phyloP scores from a whole-genome alignment of 30 jellyfish, hydroid and myxozoan species.

The Mastigias papua region DNA sequence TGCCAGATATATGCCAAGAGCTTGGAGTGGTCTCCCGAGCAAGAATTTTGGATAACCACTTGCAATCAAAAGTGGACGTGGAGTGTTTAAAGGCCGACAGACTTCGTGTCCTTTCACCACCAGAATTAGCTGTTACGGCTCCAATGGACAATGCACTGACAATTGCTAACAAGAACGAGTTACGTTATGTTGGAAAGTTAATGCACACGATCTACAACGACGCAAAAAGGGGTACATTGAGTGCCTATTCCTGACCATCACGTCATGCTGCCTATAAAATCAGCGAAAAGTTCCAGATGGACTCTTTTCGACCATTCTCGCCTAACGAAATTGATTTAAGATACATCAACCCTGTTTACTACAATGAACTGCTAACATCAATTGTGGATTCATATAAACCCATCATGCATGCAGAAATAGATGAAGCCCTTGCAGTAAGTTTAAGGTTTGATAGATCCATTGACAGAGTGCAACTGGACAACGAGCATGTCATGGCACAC shows the following conservation, averaged over 20 bases:
- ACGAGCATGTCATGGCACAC: constrained; percentile 39
- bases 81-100: constrained; percentile 44
- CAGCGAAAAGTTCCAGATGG: constrained; percentile 19
- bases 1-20: constrained; percentile 20
- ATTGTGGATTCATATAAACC: constrained; percentile 16
- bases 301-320: constrained; percentile 21
- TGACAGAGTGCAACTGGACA: constrained; percentile 15
- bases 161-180: constrained; percentile 32
- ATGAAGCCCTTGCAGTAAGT: background rate
- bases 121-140: constrained; percentile 33
- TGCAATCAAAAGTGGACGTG: constrained; percentile 15
- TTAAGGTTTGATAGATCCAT: constrained; percentile 18
- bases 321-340: constrained; percentile 22
- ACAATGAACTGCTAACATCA: background rate
- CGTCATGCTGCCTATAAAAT: constrained; percentile 15
- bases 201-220: constrained; percentile 12
- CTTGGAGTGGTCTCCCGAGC: constrained; percentile 41
- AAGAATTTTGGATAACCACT: constrained; percentile 23
- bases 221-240: constrained; percentile 33
- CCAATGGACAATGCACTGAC: constrained; percentile 30
- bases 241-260: constrained; percentile 29
- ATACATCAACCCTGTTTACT: constrained; percentile 16
- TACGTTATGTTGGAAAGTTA: background rate
- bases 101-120: constrained; percentile 31
- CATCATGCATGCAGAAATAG: constrained; percentile 13